These are phyloP conservation scores for Allobates femoralis DNA, from an alignment of 2,797 vertebrate genomes.

Conservation along the genomic window DNA sequence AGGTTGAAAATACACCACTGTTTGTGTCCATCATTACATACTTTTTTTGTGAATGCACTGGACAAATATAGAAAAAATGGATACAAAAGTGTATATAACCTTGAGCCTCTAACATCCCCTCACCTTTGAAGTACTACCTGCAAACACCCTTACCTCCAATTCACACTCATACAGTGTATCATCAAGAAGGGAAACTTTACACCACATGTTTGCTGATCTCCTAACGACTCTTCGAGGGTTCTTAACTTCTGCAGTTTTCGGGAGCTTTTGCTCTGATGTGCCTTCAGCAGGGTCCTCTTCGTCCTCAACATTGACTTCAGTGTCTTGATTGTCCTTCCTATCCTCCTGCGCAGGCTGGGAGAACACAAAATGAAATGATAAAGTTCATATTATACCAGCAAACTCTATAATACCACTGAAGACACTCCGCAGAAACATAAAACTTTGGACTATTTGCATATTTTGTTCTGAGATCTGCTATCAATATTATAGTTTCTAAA, in stretches of 20 bases:
- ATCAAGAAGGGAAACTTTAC: slow-evolving; percentile 91
- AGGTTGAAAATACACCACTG: too few relatives aligned
- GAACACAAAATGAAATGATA: neutral
- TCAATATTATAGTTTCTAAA: too few relatives aligned
- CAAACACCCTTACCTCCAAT: slow-evolving; percentile 84
- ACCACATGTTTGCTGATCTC: slow-evolving; percentile 87
- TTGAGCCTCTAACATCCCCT: neutral
- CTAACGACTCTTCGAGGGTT: slow-evolving; percentile 76
- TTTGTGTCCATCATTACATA: too few relatives aligned
- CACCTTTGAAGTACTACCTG: neutral
- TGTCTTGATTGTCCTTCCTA: slow-evolving; percentile 80
- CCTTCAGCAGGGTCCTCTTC: slow-evolving; percentile 73
- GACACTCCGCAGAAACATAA: too few relatives aligned
- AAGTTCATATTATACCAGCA: neutral
- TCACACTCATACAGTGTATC: slow-evolving; percentile 89
- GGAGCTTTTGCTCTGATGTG: slow-evolving; percentile 68
- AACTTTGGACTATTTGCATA: too few relatives aligned
- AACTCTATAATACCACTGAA: neutral
- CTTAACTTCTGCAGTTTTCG: slow-evolving; percentile 79
- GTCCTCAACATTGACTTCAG: slow-evolving; percentile 70
- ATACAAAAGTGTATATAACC: neutral
- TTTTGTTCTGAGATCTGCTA: too few relatives aligned
- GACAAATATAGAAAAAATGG: too few relatives aligned
- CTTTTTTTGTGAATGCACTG: too few relatives aligned
- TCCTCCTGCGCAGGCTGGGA: slow-evolving; percentile 82